Conservation (phyloP, 2,113 vertebrate species). For the Scomber scombrus region DNA sequence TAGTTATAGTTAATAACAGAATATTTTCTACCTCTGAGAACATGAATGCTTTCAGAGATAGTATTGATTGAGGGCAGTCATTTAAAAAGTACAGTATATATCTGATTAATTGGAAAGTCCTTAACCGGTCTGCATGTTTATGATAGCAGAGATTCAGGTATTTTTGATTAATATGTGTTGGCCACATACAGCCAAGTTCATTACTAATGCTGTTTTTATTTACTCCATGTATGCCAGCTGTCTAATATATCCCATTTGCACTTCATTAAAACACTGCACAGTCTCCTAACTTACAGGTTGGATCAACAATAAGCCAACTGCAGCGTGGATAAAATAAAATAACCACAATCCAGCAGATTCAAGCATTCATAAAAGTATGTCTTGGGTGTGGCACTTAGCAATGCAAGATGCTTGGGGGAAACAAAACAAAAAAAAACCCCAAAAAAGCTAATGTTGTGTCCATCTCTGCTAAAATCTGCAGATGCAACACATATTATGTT, state of each 20-base stretch:
- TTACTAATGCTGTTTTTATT: background rate
- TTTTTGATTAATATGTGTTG: background rate
- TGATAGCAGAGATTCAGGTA: background rate
- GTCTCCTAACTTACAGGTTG: no score
- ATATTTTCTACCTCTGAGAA: background rate
- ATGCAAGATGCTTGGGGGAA: no score
- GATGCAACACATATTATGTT: no score
- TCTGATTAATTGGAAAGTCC: background rate
- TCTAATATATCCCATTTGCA: background rate
- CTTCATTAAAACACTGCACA: background rate
- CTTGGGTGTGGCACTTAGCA: no score
- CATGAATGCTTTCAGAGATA: background rate
- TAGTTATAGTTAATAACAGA: background rate
- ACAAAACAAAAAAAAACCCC: no score
- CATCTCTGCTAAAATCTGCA: no score
- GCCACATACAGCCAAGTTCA: background rate
- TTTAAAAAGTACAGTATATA: background rate
- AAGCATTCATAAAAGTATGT: no score
- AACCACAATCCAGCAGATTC: no score
- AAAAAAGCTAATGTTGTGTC: no score
- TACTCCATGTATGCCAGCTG: background rate
- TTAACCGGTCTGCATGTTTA: background rate
- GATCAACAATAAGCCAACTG: no score
- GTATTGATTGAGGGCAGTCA: background rate
- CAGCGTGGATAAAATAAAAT: no score